These are phyloP conservation scores for Danio choprae DNA, from an alignment of 2,797 vertebrate genomes.

Conservation along the genomic window DNA sequence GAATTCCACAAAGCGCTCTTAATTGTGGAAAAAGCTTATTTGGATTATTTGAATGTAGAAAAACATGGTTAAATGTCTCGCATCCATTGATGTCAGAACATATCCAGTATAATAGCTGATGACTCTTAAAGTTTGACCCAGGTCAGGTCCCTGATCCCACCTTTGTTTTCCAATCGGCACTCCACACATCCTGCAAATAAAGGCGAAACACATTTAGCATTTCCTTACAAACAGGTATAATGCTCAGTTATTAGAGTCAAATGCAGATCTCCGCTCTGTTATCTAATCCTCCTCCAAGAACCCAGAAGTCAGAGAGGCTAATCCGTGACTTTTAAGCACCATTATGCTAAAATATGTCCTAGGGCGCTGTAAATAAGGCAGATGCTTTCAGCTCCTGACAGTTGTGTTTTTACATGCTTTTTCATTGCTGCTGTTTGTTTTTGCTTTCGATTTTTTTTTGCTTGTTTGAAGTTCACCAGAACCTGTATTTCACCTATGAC, in stretches of 20 bases:
- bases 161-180: conserved; percentile 1
- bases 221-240: conserved; percentile 24
- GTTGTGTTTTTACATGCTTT: conserved; percentile 63
- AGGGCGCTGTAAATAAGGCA: conserved; percentile 54
- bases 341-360: conserved; percentile 41
- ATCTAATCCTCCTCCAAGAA: conserved; percentile 35
- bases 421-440: conserved; percentile 48
- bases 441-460: conserved; percentile 13
- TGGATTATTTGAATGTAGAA: too few species aligned
- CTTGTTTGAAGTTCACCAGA: conserved; percentile 66
- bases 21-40: too few species aligned
- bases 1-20: too few species aligned
- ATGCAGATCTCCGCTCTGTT: neutral
- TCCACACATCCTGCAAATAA: conserved; percentile 22
- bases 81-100: neutral
- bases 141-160: conserved; percentile 1
- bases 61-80: neutral
- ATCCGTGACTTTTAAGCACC: conserved; percentile 22
- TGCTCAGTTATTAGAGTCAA: conserved; percentile 17
- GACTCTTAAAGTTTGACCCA: neutral
- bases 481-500: conserved; percentile 74
- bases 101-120: neutral
- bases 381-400: neutral
- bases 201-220: conserved; percentile 15
- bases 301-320: neutral